Evolutionary conservation across 2,797 vertebrate genomes (phyloP), one percentile per base, ranked within the genome.

Genomic region (Crenuchus spilurus): DNA sequence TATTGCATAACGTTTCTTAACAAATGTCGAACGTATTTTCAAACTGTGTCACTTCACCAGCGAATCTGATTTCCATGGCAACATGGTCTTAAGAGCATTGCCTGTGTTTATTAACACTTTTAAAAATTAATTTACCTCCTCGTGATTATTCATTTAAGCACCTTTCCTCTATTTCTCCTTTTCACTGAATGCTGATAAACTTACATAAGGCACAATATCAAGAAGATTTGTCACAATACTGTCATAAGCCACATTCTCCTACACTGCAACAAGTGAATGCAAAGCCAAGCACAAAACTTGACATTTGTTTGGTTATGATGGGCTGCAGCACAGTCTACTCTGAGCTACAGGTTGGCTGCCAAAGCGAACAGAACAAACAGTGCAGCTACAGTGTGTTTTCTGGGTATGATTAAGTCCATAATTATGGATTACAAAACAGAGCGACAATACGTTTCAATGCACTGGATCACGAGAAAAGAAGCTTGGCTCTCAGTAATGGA

Each of bases 31-130:
- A 81, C 83, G 83, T 86, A 77, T 90, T 90, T 89, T 86, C 82
- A 88, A 89, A 91, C 80, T 85, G 84, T 86, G 83, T 85, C 87
- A 80, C 75, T 87, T 84, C 74, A 81, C 79, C 85, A 89, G 91
- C 84, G 88, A 88, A 89, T 82, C 84, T 72, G n/a, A 84, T 93
- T 89, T 82, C 92, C 88, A 90, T 90, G 90, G 89, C 86, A 91
- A 91, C 87, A 1, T 78, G 77, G 72, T 77, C 79, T 85, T 84
- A 68, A 65, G 86, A 11, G 37, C 72, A 73, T 80, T 31, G 65
- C 46, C 37, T 16, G 16, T 9, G 24, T 58, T 70, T 75, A 62
- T 61, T 72, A 78, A 54, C 26, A 55, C n/a, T 35, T 31, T 76
- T 80, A 75, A 75, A 68, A 28, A 51, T 76, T 84, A 33, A 72